Conservation (phyloP, 2,797 vertebrate species). For the Apogon hyalosoma region DNA sequence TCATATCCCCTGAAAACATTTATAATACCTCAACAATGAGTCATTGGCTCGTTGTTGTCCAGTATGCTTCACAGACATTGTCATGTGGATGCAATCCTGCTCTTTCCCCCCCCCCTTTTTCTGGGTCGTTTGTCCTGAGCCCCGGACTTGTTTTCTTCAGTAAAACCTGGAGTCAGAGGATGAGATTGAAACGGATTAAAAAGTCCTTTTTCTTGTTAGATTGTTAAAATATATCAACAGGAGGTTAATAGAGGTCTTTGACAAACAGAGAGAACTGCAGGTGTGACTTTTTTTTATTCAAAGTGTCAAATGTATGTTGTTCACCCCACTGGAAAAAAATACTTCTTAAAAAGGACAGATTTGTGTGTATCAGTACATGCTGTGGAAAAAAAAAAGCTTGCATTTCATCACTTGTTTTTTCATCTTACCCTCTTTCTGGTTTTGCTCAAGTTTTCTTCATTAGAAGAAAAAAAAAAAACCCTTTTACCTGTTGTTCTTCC, state of each 20-base stretch:
- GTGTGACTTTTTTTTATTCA: slow-evolving; percentile 13
- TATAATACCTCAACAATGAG: slow-evolving; percentile 64
- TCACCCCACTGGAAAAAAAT: too few species aligned
- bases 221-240: background rate
- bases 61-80: slow-evolving; percentile 36
- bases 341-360: slow-evolving; percentile 3
- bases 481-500: background rate
- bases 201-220: background rate
- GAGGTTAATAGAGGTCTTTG: too few species aligned
- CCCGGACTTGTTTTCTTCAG: slow-evolving; percentile 26
- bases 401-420: slow-evolving; percentile 7
- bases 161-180: slow-evolving; percentile 23
- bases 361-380: slow-evolving; percentile 18
- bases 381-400: slow-evolving; percentile 7
- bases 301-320: background rate
- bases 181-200: background rate
- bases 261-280: background rate
- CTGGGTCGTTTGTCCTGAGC: slow-evolving; percentile 16
- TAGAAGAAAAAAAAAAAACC: background rate
- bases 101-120: slow-evolving; percentile 20
- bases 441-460: slow-evolving; percentile 9
- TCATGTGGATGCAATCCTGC: slow-evolving; percentile 44
- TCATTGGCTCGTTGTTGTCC: slow-evolving; percentile 50
- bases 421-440: background rate
- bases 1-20: slow-evolving; percentile 48